Conservation (phyloP, 2,888 invertebrate genomes). For the Hirtodrosophila duncani region DNA sequence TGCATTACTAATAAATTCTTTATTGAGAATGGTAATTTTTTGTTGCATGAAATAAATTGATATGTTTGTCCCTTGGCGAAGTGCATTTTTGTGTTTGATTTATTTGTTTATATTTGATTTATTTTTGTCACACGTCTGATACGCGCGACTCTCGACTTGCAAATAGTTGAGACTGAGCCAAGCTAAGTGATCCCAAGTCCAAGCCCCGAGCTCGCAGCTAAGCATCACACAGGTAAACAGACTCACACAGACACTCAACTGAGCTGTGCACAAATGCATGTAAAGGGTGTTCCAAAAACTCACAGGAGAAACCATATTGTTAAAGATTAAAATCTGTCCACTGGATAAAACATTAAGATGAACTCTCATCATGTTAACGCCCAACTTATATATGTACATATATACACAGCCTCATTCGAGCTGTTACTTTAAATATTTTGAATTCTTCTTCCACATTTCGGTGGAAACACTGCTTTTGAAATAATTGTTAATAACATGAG, state of each 20-base stretch:
- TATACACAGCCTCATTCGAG: too few species aligned
- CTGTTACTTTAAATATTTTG: too few species aligned
- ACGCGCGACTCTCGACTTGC: conserved; percentile 53
- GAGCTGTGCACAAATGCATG: background rate
- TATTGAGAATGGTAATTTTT: too few species aligned
- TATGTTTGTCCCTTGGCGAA: conserved; percentile 3
- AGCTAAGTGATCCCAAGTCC: conserved; percentile 20
- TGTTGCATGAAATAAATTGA: background rate
- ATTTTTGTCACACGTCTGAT: conserved; percentile 38
- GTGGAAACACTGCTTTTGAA: too few species aligned
- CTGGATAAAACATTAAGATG: too few species aligned
- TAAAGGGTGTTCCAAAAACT: too few species aligned
- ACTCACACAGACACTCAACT: conserved; percentile 17
- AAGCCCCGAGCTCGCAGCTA: conserved; percentile 29
- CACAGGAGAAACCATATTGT: too few species aligned
- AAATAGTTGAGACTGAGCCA: conserved; percentile 45
- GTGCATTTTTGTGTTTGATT: conserved; percentile 9
- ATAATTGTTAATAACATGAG: too few species aligned
- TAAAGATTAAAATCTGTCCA: too few species aligned
- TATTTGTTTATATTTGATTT: conserved; percentile 1
- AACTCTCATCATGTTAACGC: too few species aligned
- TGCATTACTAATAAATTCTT: conserved; percentile 15
- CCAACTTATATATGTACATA: too few species aligned
- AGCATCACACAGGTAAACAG: conserved; percentile 31
- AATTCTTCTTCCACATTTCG: too few species aligned